Evolutionary conservation across 2,888 invertebrate genomes (phyloP), one percentile per base, ranked within the genome.

Genomic region (Orchesellides sinensis): DNA sequence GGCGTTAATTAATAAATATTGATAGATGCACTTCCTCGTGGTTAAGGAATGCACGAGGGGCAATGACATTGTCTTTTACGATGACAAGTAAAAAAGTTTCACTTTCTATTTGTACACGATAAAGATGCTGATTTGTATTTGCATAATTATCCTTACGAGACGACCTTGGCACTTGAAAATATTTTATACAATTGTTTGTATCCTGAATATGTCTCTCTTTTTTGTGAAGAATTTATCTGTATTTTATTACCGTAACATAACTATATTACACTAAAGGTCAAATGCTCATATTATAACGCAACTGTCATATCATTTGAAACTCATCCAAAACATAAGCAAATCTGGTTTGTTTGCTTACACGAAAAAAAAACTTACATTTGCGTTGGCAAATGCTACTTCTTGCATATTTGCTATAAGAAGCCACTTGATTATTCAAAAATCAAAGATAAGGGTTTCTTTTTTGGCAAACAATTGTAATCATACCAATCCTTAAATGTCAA

Each of bases 61-160:
- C 80, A 80, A 80, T 73, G 80, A 80, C 80, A 72, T 49, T 52
- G n/a, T 61, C n/a, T 14, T 29, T 35, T 19, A 47, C 47, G 8
- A 45, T 23, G 25, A n/a, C 19, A 32, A 29, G 45, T 56, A 45
- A 59, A 56, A 5, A 72, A 56, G 69, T 78, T 79, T 79, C 72
- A 79, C 79, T 79, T 79, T 79, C 72, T 70, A 40, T 56, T 21
- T 25, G n/a, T 21, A 21, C 23, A 35, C 59, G n/a, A 66, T 45
- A 61, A 21, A 47, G 17, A 47, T 68, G 54, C 32, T 29, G 8
- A 29, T 25, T 49, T 35, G 10, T 3, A 79, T 79, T 78, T 78
- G 59, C 79, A 79, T 79, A 70, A 79, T 79, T 59, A 74, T 63
- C 1, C 21, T 17, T n/a, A 66, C 52, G 47, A 75, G 56, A 79